Percentiles rank a stretch among this genome's conserved stretches.
Conservation (phyloP, 2,113 vertebrate species). For the Haemorhous mexicanus region DNA sequence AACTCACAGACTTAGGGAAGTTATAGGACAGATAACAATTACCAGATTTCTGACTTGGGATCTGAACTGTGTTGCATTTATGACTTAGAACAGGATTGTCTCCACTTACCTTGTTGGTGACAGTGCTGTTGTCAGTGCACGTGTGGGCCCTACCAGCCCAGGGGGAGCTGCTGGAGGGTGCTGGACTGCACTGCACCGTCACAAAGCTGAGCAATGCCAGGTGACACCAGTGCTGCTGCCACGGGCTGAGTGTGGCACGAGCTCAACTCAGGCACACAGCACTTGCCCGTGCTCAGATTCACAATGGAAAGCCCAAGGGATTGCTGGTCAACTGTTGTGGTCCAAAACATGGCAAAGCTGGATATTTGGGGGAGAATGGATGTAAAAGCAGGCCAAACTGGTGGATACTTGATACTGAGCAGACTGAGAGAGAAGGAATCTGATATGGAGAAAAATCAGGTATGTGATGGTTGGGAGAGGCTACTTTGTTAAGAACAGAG, state of each 20-base stretch:
- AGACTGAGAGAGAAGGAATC: neutral
- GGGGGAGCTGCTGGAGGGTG: neutral
- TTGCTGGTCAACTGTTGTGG: neutral
- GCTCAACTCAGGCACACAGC: neutral
- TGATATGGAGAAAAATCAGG: neutral
- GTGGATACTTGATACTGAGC: neutral
- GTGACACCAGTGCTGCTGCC: accelerated
- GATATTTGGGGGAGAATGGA: neutral
- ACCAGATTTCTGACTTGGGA: neutral
- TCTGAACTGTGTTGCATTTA: neutral
- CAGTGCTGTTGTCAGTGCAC: neutral
- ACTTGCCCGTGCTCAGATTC: neutral
- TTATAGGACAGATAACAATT: neutral
- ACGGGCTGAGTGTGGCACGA: neutral
- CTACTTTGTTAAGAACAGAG: neutral
- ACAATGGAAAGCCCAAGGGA: neutral
- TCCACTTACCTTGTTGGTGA: neutral
- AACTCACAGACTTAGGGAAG: neutral
- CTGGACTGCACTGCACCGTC: too few relatives aligned
- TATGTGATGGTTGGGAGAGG: neutral
- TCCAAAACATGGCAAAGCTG: neutral
- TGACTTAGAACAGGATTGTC: neutral
- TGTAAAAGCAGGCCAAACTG: neutral
- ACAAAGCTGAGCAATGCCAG: accelerated
- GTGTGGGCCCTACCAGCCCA: accelerated